These are phyloP conservation scores for Leguminivora glycinivorella DNA, from an alignment of 1,140 invertebrate genomes.

Conservation along the genomic window DNA sequence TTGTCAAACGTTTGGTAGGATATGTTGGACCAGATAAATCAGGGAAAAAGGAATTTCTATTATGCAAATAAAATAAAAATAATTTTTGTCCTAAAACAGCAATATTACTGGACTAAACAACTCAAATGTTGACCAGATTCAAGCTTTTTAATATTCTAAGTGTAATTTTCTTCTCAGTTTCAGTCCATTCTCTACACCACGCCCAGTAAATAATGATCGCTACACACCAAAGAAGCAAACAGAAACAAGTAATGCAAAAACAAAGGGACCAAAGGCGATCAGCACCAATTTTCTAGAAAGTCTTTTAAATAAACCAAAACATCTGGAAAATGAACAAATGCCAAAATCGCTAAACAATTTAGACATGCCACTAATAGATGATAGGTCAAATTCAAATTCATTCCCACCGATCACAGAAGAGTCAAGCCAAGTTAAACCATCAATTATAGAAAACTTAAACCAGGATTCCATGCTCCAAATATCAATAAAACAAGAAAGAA, in stretches of 20 bases:
- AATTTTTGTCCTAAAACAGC: too few species aligned
- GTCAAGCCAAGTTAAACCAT: background rate
- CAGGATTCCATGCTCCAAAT: background rate
- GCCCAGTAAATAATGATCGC: slow-evolving; percentile 45
- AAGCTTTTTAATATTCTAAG: background rate
- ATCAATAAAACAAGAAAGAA: background rate
- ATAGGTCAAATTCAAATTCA: slow-evolving; percentile 1
- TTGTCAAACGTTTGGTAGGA: too few species aligned
- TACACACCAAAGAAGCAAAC: slow-evolving; percentile 44
- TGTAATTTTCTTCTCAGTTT: slow-evolving; percentile 45
- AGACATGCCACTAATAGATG: slow-evolving; percentile 1
- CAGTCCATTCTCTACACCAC: slow-evolving; percentile 61
- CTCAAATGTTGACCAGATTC: too few species aligned
- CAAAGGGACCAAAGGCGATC: slow-evolving; percentile 30
- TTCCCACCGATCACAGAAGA: background rate
- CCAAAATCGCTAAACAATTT: background rate
- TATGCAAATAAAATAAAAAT: too few species aligned
- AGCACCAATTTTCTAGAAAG: background rate
- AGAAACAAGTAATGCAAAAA: slow-evolving; percentile 27
- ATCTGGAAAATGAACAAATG: background rate
- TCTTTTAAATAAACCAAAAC: background rate
- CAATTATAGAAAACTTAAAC: background rate
- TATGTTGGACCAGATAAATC: too few species aligned
- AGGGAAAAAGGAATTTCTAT: too few species aligned
- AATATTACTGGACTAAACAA: too few species aligned